Percentiles rank a stretch among this genome's conserved stretches.
phyloP scores from a whole-genome alignment of 2,797 vertebrate genomes.

The Spea hammondii region DNA sequence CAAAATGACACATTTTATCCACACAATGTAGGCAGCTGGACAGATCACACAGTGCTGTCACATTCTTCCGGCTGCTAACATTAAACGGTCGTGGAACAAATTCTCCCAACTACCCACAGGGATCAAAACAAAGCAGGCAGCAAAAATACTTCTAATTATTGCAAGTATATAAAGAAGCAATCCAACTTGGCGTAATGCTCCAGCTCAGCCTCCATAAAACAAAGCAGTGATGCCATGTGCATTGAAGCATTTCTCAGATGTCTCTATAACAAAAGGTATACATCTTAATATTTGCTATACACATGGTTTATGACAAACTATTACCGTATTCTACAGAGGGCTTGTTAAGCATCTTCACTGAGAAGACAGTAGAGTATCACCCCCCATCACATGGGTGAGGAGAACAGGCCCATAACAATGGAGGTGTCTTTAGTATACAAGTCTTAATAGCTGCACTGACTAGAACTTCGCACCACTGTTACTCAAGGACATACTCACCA shows the following conservation, averaged over 20 bases:
- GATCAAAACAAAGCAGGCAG: slow-evolving; percentile 23
- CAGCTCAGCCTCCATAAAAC: neutral
- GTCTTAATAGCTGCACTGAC: too few species aligned
- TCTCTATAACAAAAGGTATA: too few species aligned
- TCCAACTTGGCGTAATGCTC: slow-evolving; percentile 7
- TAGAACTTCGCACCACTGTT: too few species aligned
- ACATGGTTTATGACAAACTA: too few species aligned
- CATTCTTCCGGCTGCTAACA: slow-evolving; percentile 32
- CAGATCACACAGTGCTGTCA: slow-evolving; percentile 40
- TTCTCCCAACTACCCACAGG: slow-evolving; percentile 31
- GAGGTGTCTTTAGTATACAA: too few species aligned
- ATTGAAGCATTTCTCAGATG: too few species aligned
- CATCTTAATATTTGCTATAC: too few species aligned
- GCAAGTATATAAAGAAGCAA: slow-evolving; percentile 27
- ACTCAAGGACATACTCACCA: too few species aligned
- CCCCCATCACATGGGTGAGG: neutral
- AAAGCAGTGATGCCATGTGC: too few species aligned
- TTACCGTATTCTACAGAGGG: too few species aligned
- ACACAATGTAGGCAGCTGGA: slow-evolving; percentile 34
- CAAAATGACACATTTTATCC: slow-evolving; percentile 43
- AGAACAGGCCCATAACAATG: neutral
- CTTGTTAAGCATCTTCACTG: too few species aligned
- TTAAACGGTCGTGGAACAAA: slow-evolving; percentile 30
- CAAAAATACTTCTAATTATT: slow-evolving; percentile 42
- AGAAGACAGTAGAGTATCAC: too few species aligned